Evolutionary conservation across 1,140 invertebrate species (phyloP), one percentile per base, ranked within the genome.

Genomic region (Trichonephila inaurata): DNA sequence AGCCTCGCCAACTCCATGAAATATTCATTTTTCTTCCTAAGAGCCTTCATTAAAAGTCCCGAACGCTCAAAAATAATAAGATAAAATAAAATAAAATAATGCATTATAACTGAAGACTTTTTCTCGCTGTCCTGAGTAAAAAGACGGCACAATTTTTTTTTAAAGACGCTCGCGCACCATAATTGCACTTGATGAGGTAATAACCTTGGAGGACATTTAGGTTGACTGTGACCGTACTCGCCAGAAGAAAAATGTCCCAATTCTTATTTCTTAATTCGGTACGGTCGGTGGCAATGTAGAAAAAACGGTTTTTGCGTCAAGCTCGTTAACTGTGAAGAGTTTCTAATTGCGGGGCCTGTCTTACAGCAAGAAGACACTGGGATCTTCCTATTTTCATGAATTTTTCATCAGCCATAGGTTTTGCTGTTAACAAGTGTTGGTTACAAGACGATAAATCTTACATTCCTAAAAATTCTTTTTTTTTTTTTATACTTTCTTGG

Each of bases 161-260:
- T 85, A n/a, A 66, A 28, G 86, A 64, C 24, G 10, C 18, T 66
- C 66, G 77, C n/a, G 24, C 83, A 60, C 81, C 51, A 86, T 92
- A 92, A 92, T 92, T 92, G 85, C 62, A 64, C 62, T 92, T 87
- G 85, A 92, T 92, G 91, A 87, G 33, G 91, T 87, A 92, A 92
- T 92, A 92, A 92, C 24, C 82, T 86, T n/a, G 16, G 89, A 61
- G 91, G 91, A 92, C 91, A 92, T n/a, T 21, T 86, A 51, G 18
- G 58, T 33, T 86, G 64, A 28, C 28, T 44, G 62, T 66, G 40
- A 89, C 83, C 83, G 83, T 85, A 89, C 40, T 72, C 64, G 64
- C 18, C 21, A 19, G 88, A 72, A 89, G 64, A 72, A 89, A 77
- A 85, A 85, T 85, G 83, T 85, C 28, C 51, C 5, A 28, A 77